Percentiles rank a stretch among this genome's conserved stretches.
Evolutionary conservation across 2,888 invertebrate species (phyloP).

Genomic region (Diplazon laetatorius): DNA sequence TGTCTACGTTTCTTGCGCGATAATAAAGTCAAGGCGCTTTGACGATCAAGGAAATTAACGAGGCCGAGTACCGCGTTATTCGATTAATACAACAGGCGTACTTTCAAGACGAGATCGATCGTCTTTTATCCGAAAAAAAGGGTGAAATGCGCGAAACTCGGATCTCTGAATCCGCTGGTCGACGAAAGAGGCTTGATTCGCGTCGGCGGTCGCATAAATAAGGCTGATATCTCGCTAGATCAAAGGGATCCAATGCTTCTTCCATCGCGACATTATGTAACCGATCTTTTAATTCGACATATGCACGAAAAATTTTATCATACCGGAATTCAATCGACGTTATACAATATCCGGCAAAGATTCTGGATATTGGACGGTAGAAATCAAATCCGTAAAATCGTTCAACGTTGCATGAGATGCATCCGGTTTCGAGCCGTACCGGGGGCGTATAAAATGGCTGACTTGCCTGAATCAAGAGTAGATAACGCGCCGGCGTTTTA

Average conservation of each 20-base stretch:
- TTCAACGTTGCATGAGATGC: conserved; percentile 32
- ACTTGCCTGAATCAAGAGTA: conserved; percentile 45
- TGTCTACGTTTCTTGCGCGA: conserved; percentile 35
- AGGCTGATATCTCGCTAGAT: conserved; percentile 23
- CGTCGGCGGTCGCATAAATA: conserved; percentile 56
- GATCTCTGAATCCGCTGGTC: conserved; percentile 56
- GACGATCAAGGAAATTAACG: conserved; percentile 27
- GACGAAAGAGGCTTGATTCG: conserved; percentile 48
- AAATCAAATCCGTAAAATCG: conserved; percentile 49
- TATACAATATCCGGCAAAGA: conserved; percentile 40
- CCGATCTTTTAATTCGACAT: conserved; percentile 50
- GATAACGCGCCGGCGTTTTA: conserved; percentile 46
- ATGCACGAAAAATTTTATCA: conserved; percentile 44
- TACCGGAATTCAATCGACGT: conserved; percentile 46
- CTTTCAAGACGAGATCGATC: conserved; percentile 48
- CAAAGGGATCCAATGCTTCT: conserved; percentile 55
- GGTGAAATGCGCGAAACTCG: conserved; percentile 43
- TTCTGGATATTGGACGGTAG: conserved; percentile 48
- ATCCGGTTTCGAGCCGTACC: conserved; percentile 45
- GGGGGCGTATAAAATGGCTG: conserved; percentile 38
- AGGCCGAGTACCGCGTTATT: conserved; percentile 41
- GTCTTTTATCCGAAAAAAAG: conserved; percentile 15
- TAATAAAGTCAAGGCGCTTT: conserved; percentile 12
- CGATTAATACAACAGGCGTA: conserved; percentile 29
- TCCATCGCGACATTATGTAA: conserved; percentile 50